Percentiles rank a stretch among this genome's conserved stretches.
Evolutionary conservation across 1,140 invertebrate genomes (phyloP).

Genomic region (Cydia strobilella): DNA sequence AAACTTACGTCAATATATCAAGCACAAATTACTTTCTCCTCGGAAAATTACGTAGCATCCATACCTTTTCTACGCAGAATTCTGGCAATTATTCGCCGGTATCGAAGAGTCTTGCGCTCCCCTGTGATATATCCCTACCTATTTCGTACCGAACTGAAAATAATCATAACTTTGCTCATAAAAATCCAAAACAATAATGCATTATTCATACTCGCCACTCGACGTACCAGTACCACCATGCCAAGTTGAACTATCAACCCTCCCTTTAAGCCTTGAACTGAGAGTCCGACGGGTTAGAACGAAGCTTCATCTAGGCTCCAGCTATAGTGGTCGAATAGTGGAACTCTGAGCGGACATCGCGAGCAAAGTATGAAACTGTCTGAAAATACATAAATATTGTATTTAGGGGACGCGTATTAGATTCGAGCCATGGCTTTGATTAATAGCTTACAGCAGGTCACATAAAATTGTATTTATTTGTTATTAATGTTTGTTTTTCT

Average conservation of each 20-base stretch:
- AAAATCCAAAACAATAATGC: constrained; percentile 81
- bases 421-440: constrained; percentile 32
- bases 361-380: constrained; percentile 75
- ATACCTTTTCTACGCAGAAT: constrained; percentile 55
- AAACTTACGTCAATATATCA: constrained; percentile 40
- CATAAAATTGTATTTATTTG: constrained; percentile 31
- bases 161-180: constrained; percentile 80
- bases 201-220: constrained; percentile 77
- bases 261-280: constrained; percentile 42
- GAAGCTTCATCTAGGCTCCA: constrained; percentile 50
- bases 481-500: constrained; percentile 26
- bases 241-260: constrained; percentile 52
- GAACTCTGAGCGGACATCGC: constrained; percentile 59
- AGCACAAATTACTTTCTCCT: constrained; percentile 63
- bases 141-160: constrained; percentile 74
- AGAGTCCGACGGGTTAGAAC: constrained; percentile 42
- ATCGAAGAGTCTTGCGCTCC: constrained; percentile 56
- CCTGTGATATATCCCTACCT: constrained; percentile 59
- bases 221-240: constrained; percentile 54
- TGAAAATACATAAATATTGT: constrained; percentile 78
- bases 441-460: constrained; percentile 31
- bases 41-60: constrained; percentile 59
- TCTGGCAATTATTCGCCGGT: constrained; percentile 65
- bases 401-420: constrained; percentile 61
- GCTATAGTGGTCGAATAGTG: constrained; percentile 51